phyloP scores from a whole-genome alignment of 2,113 vertebrate species.

The Synodontis membranacea region DNA sequence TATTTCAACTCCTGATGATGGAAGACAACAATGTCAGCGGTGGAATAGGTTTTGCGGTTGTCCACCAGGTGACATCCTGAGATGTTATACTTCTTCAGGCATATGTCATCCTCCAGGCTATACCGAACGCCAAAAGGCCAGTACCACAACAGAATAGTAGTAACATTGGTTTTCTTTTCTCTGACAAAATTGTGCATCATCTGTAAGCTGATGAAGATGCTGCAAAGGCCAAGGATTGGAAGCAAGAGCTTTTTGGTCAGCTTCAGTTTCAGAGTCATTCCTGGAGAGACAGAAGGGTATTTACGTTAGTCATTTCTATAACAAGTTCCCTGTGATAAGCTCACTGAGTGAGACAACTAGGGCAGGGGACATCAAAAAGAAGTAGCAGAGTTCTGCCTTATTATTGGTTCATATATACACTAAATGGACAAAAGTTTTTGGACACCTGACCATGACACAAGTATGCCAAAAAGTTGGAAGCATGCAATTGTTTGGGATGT shows the following conservation, averaged over 20 bases:
- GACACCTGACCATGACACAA: too few relatives aligned
- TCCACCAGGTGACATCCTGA: constrained; percentile 73
- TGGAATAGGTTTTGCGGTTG: constrained; percentile 62
- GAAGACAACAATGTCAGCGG: constrained; percentile 81
- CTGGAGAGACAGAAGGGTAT: not conserved
- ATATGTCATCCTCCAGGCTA: constrained; percentile 66
- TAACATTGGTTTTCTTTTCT: constrained; percentile 43
- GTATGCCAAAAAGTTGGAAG: too few relatives aligned
- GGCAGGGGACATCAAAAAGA: not conserved
- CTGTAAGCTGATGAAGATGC: constrained; percentile 19
- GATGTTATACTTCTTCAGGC: constrained; percentile 66
- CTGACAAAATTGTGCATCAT: not conserved
- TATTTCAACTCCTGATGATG: constrained; percentile 74
- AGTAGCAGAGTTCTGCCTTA: not conserved
- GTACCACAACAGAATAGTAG: constrained; percentile 85
- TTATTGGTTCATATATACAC: not conserved
- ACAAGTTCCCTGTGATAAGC: not conserved
- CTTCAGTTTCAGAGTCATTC: not conserved
- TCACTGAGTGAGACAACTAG: not conserved
- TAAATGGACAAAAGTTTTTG: too few relatives aligned
- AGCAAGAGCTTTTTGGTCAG: not conserved
- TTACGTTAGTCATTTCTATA: constrained; percentile 23
- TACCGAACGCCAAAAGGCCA: constrained; percentile 75
- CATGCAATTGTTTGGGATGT: too few relatives aligned
- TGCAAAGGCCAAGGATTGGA: not conserved